Percentiles rank a stretch among this genome's conserved stretches.
These are phyloP conservation scores for Anagyrus pseudococci DNA, from an alignment of 2,888 invertebrate species.

Conservation along the genomic window DNA sequence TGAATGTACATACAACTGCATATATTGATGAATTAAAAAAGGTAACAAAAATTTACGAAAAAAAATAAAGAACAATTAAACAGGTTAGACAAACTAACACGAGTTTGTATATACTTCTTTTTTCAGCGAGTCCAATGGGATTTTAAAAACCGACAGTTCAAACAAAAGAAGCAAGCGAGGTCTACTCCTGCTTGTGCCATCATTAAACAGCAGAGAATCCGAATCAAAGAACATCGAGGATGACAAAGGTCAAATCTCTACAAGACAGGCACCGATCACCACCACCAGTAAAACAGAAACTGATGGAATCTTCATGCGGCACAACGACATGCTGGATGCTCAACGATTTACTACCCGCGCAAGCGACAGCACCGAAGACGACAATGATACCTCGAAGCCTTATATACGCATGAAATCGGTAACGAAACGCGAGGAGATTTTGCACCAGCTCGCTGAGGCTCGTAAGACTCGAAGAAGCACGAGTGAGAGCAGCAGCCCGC, in stretches of 20 bases:
- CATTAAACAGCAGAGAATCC: not conserved
- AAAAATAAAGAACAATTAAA: not conserved
- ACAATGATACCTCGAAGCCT: not conserved
- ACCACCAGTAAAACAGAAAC: not conserved
- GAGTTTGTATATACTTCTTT: too few relatives aligned
- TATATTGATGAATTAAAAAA: not conserved
- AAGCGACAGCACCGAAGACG: not conserved
- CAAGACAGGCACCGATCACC: not conserved
- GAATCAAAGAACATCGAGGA: not conserved
- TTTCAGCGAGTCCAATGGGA: not conserved
- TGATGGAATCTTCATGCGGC: not conserved
- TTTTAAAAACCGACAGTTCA: not conserved
- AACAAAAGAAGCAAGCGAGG: constrained; percentile 4
- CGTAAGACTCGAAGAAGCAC: not conserved
- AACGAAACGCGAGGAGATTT: not conserved
- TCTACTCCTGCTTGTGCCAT: constrained; percentile 1
- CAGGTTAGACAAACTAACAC: too few relatives aligned
- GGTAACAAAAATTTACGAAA: not conserved
- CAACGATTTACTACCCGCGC: not conserved
- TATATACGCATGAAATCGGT: not conserved
- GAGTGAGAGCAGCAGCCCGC: not conserved
- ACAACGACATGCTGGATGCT: not conserved
- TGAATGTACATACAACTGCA: too few relatives aligned
- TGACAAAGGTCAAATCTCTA: not conserved
- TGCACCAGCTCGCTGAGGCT: not conserved